Percentiles rank a stretch among this genome's conserved stretches.
phyloP scores from a whole-genome alignment of 2,797 vertebrate species.

The Lacerta viridis region DNA sequence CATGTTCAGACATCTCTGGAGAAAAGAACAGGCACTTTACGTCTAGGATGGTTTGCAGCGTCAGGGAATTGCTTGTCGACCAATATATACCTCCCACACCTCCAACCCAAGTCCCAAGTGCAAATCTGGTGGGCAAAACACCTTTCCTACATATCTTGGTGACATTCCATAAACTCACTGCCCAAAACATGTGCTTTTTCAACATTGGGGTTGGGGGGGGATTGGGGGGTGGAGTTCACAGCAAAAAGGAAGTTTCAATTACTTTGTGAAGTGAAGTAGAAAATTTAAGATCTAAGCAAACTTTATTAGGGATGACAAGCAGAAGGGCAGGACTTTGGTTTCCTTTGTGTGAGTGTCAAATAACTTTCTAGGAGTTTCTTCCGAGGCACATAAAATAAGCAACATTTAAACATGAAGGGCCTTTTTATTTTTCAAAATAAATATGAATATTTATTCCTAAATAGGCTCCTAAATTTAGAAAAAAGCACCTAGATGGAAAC shows the following conservation, averaged over 20 bases:
- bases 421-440: not conserved
- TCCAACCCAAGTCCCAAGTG: conserved; percentile 52
- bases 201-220: too few species aligned
- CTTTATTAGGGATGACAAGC: conserved; percentile 85
- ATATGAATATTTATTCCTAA: too few species aligned
- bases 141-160: conserved; percentile 63
- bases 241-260: conserved; percentile 86
- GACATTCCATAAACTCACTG: conserved; percentile 77
- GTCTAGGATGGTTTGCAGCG: conserved; percentile 63
- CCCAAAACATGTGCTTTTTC: conserved; percentile 74
- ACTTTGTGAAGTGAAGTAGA: conserved; percentile 85
- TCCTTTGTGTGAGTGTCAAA: conserved; percentile 45
- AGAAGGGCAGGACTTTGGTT: conserved; percentile 78
- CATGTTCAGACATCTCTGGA: conserved; percentile 58
- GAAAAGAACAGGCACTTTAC: conserved; percentile 51
- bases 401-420: not conserved
- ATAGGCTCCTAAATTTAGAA: too few species aligned
- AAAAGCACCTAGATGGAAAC: too few species aligned
- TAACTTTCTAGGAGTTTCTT: not conserved
- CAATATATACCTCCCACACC: conserved; percentile 53
- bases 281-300: conserved; percentile 86
- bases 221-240: conserved; percentile 23
- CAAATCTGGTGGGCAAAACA: conserved; percentile 27
- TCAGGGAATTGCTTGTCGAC: conserved; percentile 65
- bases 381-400: not conserved